Evolutionary conservation across 2,797 vertebrate genomes (phyloP).

Genomic region (Falco berigora): DNA sequence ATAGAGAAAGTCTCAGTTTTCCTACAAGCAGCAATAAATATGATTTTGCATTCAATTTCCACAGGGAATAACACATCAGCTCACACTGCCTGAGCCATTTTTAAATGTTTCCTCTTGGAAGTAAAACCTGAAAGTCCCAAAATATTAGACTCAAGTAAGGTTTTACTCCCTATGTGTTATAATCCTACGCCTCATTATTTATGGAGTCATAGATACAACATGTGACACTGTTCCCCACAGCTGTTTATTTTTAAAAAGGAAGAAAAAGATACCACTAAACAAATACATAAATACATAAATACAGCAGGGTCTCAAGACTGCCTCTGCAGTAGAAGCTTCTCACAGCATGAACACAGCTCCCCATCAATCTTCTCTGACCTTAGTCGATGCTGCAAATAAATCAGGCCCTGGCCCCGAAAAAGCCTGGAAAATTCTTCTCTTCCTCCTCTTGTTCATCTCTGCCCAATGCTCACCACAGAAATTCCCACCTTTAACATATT

Average conservation of each 20-base stretch:
- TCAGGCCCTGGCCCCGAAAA: not conserved
- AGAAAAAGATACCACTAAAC: no score
- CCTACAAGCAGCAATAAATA: not conserved
- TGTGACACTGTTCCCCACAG: not conserved
- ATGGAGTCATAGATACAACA: not conserved
- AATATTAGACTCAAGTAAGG: not conserved
- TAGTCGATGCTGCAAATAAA: not conserved
- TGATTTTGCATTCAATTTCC: not conserved
- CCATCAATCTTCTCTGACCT: not conserved
- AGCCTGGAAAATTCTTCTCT: not conserved
- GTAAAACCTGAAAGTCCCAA: not conserved
- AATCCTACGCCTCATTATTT: conserved; percentile 15
- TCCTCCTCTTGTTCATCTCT: not conserved
- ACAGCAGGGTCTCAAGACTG: not conserved
- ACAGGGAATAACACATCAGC: not conserved
- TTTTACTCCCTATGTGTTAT: not conserved
- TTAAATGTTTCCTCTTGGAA: not conserved
- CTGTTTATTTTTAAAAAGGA: not conserved
- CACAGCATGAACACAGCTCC: not conserved
- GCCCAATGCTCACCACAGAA: not conserved
- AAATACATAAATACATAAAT: no score
- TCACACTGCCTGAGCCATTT: not conserved
- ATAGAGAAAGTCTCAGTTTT: not conserved
- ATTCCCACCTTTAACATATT: not conserved
- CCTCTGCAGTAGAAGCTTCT: not conserved